Percentiles rank a stretch among this genome's conserved stretches.
These are phyloP conservation scores for Probaryconus sp. DNA, from an alignment of 1,140 invertebrate genomes.

Conservation along the genomic window DNA sequence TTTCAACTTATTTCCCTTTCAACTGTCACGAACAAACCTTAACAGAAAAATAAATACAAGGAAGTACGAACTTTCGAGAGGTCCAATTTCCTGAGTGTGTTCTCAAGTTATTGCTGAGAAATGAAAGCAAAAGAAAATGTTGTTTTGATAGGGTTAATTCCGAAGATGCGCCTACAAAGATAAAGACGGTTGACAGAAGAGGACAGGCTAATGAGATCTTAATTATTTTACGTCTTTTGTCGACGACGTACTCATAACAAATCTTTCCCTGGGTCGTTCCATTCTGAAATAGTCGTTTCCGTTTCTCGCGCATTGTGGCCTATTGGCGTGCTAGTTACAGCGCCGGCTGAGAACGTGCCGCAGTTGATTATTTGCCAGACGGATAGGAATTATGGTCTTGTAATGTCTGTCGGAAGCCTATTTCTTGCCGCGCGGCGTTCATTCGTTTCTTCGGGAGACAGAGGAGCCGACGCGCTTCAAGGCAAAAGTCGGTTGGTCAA, in stretches of 20 bases:
- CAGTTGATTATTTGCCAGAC: conserved; percentile 71
- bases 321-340: too few relatives aligned
- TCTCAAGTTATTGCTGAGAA: too few relatives aligned
- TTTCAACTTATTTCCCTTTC: too few relatives aligned
- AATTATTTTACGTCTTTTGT: conserved; percentile 30
- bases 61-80: too few relatives aligned
- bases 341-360: conserved; percentile 38
- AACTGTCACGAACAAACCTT: too few relatives aligned
- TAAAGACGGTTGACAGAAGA: conserved; percentile 9
- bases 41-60: too few relatives aligned
- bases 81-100: too few relatives aligned
- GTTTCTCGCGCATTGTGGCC: too few relatives aligned
- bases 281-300: conserved; percentile 2
- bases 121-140: too few relatives aligned
- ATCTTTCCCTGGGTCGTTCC: background rate
- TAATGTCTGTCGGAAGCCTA: conserved; percentile 7
- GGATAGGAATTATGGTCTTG: conserved; percentile 59
- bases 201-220: conserved; percentile 26
- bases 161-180: too few relatives aligned
- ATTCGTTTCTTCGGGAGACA: conserved; percentile 15
- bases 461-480: background rate
- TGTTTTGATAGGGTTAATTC: too few relatives aligned
- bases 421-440: conserved; percentile 3
- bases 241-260: too few relatives aligned
- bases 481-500: conserved; percentile 21